Evolutionary conservation across 2,113 vertebrate genomes (phyloP), one percentile per base, ranked within the genome.

Genomic region (Bufo gargarizans): DNA sequence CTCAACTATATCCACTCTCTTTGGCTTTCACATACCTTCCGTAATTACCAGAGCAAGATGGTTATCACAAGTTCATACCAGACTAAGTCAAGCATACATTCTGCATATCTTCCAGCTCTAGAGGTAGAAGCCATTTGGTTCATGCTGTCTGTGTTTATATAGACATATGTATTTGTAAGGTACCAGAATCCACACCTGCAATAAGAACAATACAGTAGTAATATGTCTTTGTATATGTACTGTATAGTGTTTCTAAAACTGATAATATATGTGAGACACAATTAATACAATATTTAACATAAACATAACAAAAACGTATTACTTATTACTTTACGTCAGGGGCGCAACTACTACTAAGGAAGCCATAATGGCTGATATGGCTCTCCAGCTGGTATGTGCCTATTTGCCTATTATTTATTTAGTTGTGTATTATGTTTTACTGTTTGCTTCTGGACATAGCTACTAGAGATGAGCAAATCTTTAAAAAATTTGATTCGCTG

Each of bases 51-150:
- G 71, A 59, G 49, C 13, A 6, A 86, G 84, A 77, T 77, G 67
- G 84, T 77, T 86, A 86, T 86, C 84, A 77, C 71, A 86, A 47
- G 16, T 20, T 77, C 72, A 86, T 85, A 58, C 83, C 69, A 72
- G 83, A 20, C 50, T 33, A 71, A 71, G 16, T 77, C 84, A 59
- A 61, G 84, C 84, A 77, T 43, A 82, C 20, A 47, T 53, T 77
- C 76, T 77, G 17, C 22, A 82, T 65, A 49, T 65, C 80, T 82
- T 45, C 8, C 59, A 82, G 59, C 14, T 82, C 33, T 20, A 45
- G 45, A 50, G 79, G 56, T 61, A 45, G 33, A 16, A 19, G 33
- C 17, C 50, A 43, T 65, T 65, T 63, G 14, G 33, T 59, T 63
- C 43, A 50, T 6, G 17, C 43, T 65, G 80, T 49, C 58, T 82